A percentile compares a stretch with the other conserved stretches of the same genome.
phyloP scores from a whole-genome alignment of 2,113 vertebrate genomes.

The Oncorhynchus nerka region DNA sequence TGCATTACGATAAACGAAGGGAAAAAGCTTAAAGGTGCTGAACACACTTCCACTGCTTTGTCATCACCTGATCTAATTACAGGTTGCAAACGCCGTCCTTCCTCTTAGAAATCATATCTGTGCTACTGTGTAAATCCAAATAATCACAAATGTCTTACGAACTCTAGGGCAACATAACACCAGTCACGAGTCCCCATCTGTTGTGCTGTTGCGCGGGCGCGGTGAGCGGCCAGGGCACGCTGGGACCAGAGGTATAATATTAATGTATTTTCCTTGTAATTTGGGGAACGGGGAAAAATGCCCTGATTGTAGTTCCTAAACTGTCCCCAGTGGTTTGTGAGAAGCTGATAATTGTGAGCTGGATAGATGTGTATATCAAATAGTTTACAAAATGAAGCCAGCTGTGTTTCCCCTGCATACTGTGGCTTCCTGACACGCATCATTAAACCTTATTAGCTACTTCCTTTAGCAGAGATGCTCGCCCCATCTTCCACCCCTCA shows the following conservation, averaged over 20 bases:
- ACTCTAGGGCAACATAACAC: background rate
- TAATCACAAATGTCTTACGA: background rate
- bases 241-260: conserved; percentile 64
- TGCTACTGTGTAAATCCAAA: too few relatives aligned
- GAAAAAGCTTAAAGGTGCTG: too few relatives aligned
- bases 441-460: conserved; percentile 99
- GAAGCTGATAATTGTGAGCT: conserved; percentile 91
- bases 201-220: background rate
- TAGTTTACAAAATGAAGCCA: conserved; percentile 99
- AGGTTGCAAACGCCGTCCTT: too few relatives aligned
- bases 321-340: conserved; percentile 89
- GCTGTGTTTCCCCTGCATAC: conserved; percentile 99
- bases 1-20: too few relatives aligned
- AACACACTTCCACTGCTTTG: too few relatives aligned
- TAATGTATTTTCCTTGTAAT: conserved; percentile 83
- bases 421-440: conserved; percentile 99
- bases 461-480: conserved; percentile 99
- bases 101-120: too few relatives aligned
- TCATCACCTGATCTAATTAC: too few relatives aligned
- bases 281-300: conserved; percentile 70
- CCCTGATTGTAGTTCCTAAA: conserved; percentile 85
- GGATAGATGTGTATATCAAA: conserved; percentile 99
- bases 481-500: conserved; percentile 94
- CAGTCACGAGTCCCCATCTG: background rate
- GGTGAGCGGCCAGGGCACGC: background rate